These are phyloP conservation scores for Calypte anna DNA, from an alignment of 2,113 vertebrate genomes.

Conservation along the genomic window DNA sequence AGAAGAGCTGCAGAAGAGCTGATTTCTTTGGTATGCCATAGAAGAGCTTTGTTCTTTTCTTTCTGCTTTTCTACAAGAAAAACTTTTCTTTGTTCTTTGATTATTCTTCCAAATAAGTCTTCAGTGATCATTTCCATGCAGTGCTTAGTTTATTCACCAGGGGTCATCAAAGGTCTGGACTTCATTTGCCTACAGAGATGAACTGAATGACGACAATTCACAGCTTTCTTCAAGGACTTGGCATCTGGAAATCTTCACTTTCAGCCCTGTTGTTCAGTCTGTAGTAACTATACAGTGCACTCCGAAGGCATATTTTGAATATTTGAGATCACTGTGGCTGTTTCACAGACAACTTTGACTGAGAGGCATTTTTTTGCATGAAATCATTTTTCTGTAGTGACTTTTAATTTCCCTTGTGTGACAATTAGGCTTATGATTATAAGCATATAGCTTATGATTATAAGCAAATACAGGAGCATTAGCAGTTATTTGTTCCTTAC, in stretches of 20 bases:
- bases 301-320: slow-evolving; percentile 1
- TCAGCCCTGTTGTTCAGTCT: neutral
- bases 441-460: neutral
- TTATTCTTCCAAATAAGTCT: neutral
- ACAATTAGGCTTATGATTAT: neutral
- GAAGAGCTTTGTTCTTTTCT: neutral
- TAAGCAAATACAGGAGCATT: neutral
- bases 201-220: neutral
- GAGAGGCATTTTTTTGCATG: neutral
- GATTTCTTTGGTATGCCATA: neutral
- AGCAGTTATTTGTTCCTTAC: neutral
- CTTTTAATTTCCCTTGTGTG: neutral
- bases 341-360: neutral
- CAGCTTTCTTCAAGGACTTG: neutral
- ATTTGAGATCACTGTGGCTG: neutral
- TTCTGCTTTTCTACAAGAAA: neutral
- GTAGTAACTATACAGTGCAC: neutral
- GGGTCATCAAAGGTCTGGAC: slow-evolving; percentile 87
- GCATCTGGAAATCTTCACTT: neutral
- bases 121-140: slow-evolving; percentile 74
- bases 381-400: neutral
- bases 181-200: slow-evolving; percentile 75
- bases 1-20: neutral
- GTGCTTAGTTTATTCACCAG: slow-evolving; percentile 86
- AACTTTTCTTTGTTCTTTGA: neutral